These are phyloP conservation scores for Chrysogorgia sp. DNA, from an alignment of 92 coral and sea anemone species.

Conservation along the genomic window DNA sequence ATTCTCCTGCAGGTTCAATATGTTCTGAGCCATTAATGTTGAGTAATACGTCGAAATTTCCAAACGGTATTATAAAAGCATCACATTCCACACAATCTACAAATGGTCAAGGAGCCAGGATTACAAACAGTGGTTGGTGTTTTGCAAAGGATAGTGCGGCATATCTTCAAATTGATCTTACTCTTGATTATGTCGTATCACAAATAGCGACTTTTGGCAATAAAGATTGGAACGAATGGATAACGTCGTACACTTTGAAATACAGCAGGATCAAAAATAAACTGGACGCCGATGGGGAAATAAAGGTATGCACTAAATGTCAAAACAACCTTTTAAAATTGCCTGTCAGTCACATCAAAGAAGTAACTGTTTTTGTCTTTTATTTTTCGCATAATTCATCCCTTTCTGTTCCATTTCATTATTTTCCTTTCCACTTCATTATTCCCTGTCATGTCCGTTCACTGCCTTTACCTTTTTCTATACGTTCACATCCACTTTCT, in stretches of 20 bases:
- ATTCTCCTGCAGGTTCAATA: constrained; percentile 7
- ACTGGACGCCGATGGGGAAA: background rate
- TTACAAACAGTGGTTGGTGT: constrained; percentile 29
- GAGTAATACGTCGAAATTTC: constrained; percentile 14
- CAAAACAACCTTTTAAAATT: too few relatives aligned
- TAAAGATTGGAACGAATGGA: background rate
- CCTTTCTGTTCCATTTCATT: too few relatives aligned
- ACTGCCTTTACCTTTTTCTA: too few relatives aligned
- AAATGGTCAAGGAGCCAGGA: constrained; percentile 10
- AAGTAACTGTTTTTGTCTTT: too few relatives aligned
- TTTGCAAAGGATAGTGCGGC: background rate
- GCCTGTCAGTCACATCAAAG: too few relatives aligned
- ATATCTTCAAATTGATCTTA: constrained; percentile 16
- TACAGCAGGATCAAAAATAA: background rate
- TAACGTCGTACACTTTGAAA: background rate
- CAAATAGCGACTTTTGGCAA: constrained; percentile 12
- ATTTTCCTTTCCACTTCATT: too few relatives aligned
- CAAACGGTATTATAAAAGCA: background rate
- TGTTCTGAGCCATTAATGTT: background rate
- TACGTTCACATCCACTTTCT: too few relatives aligned
- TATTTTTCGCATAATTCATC: too few relatives aligned
- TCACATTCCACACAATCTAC: background rate
- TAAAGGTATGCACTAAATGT: background rate
- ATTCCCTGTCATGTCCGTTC: too few relatives aligned
- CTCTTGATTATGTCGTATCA: background rate